Evolutionary conservation across 2,888 invertebrate species (phyloP).

Genomic region (Macroteleia sp.): DNA sequence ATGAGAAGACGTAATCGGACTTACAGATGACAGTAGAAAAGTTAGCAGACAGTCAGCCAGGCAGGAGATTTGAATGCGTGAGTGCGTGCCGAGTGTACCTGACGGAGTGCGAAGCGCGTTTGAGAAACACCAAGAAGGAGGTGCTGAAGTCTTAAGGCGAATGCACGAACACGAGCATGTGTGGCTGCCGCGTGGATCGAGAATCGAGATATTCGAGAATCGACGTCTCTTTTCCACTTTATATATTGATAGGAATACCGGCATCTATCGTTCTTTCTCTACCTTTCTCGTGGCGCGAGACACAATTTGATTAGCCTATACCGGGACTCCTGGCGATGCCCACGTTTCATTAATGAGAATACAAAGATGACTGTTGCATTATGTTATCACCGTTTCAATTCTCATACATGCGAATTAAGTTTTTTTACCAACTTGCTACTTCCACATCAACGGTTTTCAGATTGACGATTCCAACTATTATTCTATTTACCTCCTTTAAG

Average conservation of each 20-base stretch:
- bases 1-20: too few species aligned
- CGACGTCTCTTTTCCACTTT: conserved; percentile 64
- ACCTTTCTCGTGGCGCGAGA: conserved; percentile 52
- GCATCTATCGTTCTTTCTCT: conserved; percentile 37
- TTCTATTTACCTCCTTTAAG: too few species aligned
- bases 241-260: conserved; percentile 14
- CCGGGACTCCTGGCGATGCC: conserved; percentile 12
- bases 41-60: conserved; percentile 41
- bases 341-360: conserved; percentile 38
- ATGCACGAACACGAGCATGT: conserved; percentile 74
- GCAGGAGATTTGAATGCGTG: conserved; percentile 63
- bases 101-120: conserved; percentile 83
- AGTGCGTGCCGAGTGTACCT: conserved; percentile 76
- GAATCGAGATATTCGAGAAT: conserved; percentile 76
- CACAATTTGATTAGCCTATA: conserved; percentile 45
- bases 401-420: not conserved
- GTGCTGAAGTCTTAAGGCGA: conserved; percentile 80
- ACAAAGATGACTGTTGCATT: conserved; percentile 20
- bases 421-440: not conserved
- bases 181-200: conserved; percentile 72
- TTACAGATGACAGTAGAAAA: conserved; percentile 58
- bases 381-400: not conserved
- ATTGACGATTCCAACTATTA: too few species aligned
- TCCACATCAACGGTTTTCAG: not conserved
- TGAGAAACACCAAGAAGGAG: conserved; percentile 82